These are phyloP conservation scores for Nebria salina DNA, from an alignment of 2,888 invertebrate genomes.

Conservation along the genomic window DNA sequence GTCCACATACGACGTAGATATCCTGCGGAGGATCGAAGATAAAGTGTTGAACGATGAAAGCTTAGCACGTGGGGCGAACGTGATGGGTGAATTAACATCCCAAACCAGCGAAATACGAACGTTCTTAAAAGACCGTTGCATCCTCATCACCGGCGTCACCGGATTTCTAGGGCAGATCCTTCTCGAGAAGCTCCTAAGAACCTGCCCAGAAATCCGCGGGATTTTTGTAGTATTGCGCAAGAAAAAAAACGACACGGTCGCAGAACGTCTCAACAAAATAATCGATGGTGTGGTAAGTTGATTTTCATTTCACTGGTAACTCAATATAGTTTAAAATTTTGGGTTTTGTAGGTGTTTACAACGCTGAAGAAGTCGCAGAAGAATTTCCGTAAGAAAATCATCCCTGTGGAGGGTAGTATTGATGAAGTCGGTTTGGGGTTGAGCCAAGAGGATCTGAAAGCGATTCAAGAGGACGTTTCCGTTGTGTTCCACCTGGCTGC, in stretches of 20 bases:
- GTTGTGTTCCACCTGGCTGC: conserved; percentile 71
- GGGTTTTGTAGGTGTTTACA: neutral
- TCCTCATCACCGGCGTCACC: conserved; percentile 90
- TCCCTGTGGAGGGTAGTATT: conserved; percentile 10
- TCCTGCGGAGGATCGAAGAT: conserved; percentile 39
- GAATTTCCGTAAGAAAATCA: conserved; percentile 24
- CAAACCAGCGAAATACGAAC: conserved; percentile 49
- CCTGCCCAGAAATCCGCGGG: conserved; percentile 64
- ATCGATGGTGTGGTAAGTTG: conserved; percentile 21
- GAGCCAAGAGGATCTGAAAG: conserved; percentile 57
- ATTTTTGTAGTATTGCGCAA: conserved; percentile 49
- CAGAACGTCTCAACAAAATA: conserved; percentile 46
- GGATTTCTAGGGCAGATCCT: conserved; percentile 89
- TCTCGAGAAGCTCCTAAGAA: conserved; percentile 83
- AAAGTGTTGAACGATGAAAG: conserved; percentile 31
- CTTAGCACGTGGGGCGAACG: conserved; percentile 17
- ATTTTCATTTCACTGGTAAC: no score
- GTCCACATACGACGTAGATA: conserved; percentile 23
- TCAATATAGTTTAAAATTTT: no score
- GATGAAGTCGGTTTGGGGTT: conserved; percentile 51
- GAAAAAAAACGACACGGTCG: conserved; percentile 45
- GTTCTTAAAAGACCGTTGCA: conserved; percentile 73
- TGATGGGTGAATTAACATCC: conserved; percentile 11
- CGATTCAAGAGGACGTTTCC: conserved; percentile 59
- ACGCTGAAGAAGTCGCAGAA: conserved; percentile 12